phyloP scores from a whole-genome alignment of 2,797 vertebrate genomes.

The Phylloscopus collybita region DNA sequence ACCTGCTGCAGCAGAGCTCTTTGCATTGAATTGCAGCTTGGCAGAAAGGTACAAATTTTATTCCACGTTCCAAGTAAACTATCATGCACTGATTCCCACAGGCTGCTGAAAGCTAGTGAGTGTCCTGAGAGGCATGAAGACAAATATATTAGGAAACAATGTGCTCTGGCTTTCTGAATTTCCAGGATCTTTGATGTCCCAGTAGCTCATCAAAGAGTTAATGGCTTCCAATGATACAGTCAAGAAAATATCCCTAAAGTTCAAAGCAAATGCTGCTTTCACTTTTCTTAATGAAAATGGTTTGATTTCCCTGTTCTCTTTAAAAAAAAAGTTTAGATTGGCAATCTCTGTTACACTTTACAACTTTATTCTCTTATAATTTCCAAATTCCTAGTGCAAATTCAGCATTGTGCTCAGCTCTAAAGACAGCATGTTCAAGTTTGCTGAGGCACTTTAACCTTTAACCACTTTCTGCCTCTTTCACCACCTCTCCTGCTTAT shows the following conservation, averaged over 20 bases:
- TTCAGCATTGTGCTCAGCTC: background rate
- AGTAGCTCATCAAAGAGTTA: background rate
- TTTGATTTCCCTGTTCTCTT: background rate
- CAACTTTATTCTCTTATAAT: background rate
- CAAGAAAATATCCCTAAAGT: background rate
- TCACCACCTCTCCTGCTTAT: background rate
- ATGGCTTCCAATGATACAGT: background rate
- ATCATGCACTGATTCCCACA: background rate
- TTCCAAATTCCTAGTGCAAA: background rate
- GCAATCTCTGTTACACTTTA: background rate
- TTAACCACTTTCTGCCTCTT: background rate
- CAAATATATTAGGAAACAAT: background rate
- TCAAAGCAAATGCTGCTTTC: background rate
- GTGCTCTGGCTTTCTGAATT: background rate
- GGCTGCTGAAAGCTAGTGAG: background rate
- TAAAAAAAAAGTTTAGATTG: background rate
- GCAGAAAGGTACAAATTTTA: background rate
- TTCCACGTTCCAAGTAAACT: background rate
- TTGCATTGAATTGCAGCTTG: background rate
- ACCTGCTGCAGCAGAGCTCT: background rate
- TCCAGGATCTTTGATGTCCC: background rate
- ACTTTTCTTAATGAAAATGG: background rate
- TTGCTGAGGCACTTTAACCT: background rate
- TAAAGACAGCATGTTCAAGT: background rate
- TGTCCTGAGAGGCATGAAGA: background rate